Percentiles rank a stretch among this genome's conserved stretches.
phyloP scores from a whole-genome alignment of 1,140 invertebrate species.

The Monochamus saltuarius region DNA sequence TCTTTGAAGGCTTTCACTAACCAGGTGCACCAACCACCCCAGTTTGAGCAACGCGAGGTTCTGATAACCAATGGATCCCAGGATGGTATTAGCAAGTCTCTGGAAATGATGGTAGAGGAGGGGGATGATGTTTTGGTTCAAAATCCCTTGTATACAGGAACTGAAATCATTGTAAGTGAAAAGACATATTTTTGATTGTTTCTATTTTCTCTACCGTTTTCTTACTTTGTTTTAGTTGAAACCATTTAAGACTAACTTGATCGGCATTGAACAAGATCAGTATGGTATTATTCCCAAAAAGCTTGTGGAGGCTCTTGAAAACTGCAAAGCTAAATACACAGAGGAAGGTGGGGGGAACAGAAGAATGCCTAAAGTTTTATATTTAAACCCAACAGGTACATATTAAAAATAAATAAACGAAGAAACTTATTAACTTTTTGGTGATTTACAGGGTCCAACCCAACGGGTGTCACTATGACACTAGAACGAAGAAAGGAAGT shows the following conservation, averaged over 20 bases:
- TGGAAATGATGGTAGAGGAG: conserved; percentile 66
- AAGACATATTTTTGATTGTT: neutral
- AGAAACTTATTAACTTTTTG: neutral
- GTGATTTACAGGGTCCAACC: conserved; percentile 57
- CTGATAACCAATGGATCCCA: conserved; percentile 73
- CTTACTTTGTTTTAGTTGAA: conserved; percentile 51
- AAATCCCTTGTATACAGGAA: conserved; percentile 70
- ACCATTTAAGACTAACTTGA: conserved; percentile 55
- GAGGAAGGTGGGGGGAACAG: conserved; percentile 34
- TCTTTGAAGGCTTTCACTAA: conserved; percentile 66
- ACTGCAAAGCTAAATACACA: conserved; percentile 52
- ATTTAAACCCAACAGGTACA: conserved; percentile 60
- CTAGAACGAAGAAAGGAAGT: conserved; percentile 68
- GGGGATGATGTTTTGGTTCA: conserved; percentile 71
- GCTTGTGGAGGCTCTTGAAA: conserved; percentile 52
- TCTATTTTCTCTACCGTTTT: conserved; percentile 1
- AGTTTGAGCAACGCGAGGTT: conserved; percentile 61
- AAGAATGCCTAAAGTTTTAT: conserved; percentile 64
- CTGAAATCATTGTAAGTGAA: conserved; percentile 65
- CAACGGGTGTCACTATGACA: conserved; percentile 67
- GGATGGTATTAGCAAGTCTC: conserved; percentile 72
- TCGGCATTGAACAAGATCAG: conserved; percentile 57
- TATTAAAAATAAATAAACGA: neutral
- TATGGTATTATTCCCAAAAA: conserved; percentile 55
- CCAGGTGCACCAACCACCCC: conserved; percentile 66